These are phyloP conservation scores for Tanypteryx hageni DNA, from an alignment of 2,888 invertebrate genomes.

Conservation along the genomic window DNA sequence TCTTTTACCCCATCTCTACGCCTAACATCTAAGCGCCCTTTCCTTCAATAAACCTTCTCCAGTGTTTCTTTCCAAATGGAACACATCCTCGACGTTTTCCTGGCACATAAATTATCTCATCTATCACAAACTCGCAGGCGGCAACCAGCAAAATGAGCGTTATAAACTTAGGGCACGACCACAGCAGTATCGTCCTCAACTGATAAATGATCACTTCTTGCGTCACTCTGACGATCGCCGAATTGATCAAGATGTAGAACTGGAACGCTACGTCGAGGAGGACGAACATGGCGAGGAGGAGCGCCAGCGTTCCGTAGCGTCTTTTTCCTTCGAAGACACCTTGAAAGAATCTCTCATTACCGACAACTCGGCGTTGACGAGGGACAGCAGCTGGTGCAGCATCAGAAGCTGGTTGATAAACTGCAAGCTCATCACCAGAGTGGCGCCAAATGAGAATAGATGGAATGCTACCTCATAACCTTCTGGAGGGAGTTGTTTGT, in stretches of 20 bases:
- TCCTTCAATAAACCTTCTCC: too few relatives aligned
- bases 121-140: conserved; percentile 20
- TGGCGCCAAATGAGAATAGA: conserved; percentile 33
- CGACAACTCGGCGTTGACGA: conserved; percentile 30
- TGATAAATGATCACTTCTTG: conserved; percentile 12
- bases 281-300: conserved; percentile 45
- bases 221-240: conserved; percentile 17
- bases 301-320: conserved; percentile 38
- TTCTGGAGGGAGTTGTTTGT: background rate
- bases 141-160: conserved; percentile 38
- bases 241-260: conserved; percentile 57
- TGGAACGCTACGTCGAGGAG: conserved; percentile 43
- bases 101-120: background rate
- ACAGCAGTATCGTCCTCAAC: conserved; percentile 28
- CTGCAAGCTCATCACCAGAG: conserved; percentile 30
- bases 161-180: conserved; percentile 46
- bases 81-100: too few relatives aligned
- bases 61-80: too few relatives aligned
- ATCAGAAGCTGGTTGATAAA: conserved; percentile 45
- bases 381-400: conserved; percentile 23
- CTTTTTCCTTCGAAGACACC: background rate
- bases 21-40: too few relatives aligned
- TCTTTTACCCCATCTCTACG: too few relatives aligned
- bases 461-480: conserved; percentile 44
- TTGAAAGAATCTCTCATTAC: conserved; percentile 23